Evolutionary conservation across 2,113 vertebrate genomes (phyloP).

Genomic region (Heptranchias perlo): DNA sequence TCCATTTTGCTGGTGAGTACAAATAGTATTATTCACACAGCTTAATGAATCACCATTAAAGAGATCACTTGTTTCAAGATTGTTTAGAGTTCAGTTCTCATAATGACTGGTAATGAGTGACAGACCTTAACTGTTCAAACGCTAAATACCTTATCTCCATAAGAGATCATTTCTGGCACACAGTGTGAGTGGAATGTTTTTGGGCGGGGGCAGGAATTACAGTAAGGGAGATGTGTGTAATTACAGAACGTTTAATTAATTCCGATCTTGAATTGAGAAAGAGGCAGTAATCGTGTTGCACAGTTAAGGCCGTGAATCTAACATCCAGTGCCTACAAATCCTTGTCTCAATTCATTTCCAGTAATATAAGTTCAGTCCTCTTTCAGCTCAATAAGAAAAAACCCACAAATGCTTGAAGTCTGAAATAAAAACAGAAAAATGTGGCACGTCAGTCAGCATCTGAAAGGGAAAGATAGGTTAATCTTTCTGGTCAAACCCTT

Average conservation of each 20-base stretch:
- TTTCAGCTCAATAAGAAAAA: not conserved
- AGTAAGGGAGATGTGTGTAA: not conserved
- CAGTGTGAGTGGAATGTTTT: not conserved
- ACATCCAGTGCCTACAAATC: not conserved
- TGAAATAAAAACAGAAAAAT: not conserved
- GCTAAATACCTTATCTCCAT: not conserved
- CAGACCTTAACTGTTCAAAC: not conserved
- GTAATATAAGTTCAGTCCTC: not conserved
- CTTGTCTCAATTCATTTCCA: not conserved
- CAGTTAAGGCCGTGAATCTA: not conserved
- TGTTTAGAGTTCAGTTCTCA: constrained; percentile 21
- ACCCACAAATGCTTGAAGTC: not conserved
- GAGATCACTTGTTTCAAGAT: not conserved
- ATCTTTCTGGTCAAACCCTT: not conserved
- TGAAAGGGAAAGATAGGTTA: not conserved
- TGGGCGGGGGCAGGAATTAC: not conserved
- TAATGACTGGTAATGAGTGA: constrained; percentile 6
- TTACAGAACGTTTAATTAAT: constrained; percentile 5
- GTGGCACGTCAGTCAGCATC: not conserved
- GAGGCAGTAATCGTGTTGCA: not conserved
- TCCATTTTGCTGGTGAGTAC: not conserved
- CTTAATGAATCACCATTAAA: not conserved
- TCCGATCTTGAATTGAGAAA: not conserved
- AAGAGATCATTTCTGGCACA: not conserved
- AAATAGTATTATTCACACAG: not conserved